A percentile compares a stretch with the other conserved stretches of the same genome.
phyloP scores from a whole-genome alignment of 2,888 invertebrate genomes.

The Lepidocyrtinus sp. region DNA sequence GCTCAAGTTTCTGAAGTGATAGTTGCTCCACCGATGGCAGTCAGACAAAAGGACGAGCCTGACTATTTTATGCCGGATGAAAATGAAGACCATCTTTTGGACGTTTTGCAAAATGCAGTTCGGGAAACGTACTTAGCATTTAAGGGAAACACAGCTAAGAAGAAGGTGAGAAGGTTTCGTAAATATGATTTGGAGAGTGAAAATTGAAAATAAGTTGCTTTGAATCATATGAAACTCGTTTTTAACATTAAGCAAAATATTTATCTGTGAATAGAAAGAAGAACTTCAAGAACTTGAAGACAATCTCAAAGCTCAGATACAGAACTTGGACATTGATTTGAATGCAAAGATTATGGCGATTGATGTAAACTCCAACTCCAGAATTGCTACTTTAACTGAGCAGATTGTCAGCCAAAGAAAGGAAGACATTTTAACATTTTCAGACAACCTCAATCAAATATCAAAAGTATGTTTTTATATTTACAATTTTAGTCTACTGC shows the following conservation, averaged over 20 bases:
- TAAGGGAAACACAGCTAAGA: conserved; percentile 37
- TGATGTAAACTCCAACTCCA: conserved; percentile 50
- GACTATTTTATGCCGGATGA: conserved; percentile 28
- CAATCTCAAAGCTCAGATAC: conserved; percentile 45
- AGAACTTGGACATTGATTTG: conserved; percentile 59
- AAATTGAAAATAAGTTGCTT: background rate
- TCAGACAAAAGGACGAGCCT: conserved; percentile 48
- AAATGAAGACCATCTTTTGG: conserved; percentile 38
- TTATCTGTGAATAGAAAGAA: conserved; percentile 43
- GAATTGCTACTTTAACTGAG: conserved; percentile 54
- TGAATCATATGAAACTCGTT: background rate
- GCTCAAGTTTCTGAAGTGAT: background rate
- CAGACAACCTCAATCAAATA: conserved; percentile 62
- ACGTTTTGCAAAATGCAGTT: conserved; percentile 51
- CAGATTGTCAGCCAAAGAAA: conserved; percentile 60
- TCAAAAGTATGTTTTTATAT: conserved; percentile 61
- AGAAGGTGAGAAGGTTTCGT: conserved; percentile 25
- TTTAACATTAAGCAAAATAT: background rate
- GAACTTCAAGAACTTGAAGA: conserved; percentile 54
- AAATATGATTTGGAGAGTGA: background rate
- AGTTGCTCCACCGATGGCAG: background rate
- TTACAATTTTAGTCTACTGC: no score
- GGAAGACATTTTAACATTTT: conserved; percentile 63
- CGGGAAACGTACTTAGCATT: conserved; percentile 52
- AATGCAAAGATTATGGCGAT: conserved; percentile 59